Conservation (phyloP, 2,888 invertebrate species). For the Escarpia spicata region DNA sequence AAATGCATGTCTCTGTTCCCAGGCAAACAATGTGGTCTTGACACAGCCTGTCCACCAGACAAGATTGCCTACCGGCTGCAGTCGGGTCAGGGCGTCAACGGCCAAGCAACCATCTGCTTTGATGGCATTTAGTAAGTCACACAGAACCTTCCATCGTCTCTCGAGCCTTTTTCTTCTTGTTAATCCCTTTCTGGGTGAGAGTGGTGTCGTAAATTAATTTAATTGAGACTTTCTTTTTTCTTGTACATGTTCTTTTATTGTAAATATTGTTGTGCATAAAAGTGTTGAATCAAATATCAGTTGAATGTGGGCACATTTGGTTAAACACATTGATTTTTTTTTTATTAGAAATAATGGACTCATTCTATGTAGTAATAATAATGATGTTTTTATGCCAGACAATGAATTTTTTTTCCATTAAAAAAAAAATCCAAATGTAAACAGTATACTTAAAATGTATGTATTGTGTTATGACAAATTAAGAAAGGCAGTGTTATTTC, state of each 20-base stretch:
- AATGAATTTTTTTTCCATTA: too few species aligned
- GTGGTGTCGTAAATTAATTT: too few species aligned
- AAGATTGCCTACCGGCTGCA: constrained; percentile 33
- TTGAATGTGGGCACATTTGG: background rate
- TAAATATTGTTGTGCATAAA: too few species aligned
- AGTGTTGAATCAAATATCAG: background rate
- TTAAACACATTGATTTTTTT: background rate
- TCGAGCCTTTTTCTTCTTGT: too few species aligned
- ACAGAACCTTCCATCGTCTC: background rate
- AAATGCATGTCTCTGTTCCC: background rate
- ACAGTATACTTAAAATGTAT: background rate
- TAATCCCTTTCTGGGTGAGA: too few species aligned
- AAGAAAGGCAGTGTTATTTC: background rate
- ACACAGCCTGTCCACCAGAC: constrained; percentile 28
- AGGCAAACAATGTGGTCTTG: constrained; percentile 26
- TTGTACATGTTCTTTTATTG: too few species aligned
- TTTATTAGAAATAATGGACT: too few species aligned
- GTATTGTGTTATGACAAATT: background rate
- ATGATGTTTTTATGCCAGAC: too few species aligned
- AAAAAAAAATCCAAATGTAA: too few species aligned
- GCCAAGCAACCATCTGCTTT: constrained; percentile 36
- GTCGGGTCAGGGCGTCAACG: constrained; percentile 33
- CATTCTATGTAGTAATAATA: too few species aligned
- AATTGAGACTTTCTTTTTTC: too few species aligned
- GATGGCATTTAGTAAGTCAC: constrained; percentile 34